phyloP scores from a whole-genome alignment of 1,140 invertebrate species.

The Drosophila nannoptera region DNA sequence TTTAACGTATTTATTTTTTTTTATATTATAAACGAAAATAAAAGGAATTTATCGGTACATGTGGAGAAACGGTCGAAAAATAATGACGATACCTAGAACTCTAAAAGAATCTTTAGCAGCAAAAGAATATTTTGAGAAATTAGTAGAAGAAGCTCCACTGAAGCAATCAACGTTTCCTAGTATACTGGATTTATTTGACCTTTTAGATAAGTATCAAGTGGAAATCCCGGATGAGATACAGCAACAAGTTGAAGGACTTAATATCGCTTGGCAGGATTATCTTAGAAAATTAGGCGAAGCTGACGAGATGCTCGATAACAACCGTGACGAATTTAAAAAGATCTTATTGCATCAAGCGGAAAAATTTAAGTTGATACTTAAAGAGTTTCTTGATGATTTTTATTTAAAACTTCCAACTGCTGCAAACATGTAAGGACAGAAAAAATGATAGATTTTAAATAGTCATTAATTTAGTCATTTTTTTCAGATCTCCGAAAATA shows the following conservation, averaged over 20 bases:
- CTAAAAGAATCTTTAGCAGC: constrained; percentile 49
- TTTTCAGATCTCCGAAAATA: constrained; percentile 81
- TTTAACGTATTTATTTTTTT: not conserved
- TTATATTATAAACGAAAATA: too few relatives aligned
- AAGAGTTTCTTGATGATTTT: constrained; percentile 60
- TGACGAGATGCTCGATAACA: constrained; percentile 60
- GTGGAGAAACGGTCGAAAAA: constrained; percentile 40
- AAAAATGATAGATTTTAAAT: too few relatives aligned
- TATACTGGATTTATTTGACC: constrained; percentile 46
- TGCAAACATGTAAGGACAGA: constrained; percentile 34
- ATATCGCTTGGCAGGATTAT: constrained; percentile 52
- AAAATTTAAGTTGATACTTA: constrained; percentile 58
- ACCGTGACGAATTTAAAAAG: constrained; percentile 60
- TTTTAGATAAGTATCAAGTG: constrained; percentile 55
- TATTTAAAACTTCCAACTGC: constrained; percentile 48
- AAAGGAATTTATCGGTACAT: constrained; percentile 63
- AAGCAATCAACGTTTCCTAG: constrained; percentile 52
- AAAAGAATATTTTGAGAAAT: constrained; percentile 46
- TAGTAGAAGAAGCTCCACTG: constrained; percentile 44
- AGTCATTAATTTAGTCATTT: too few relatives aligned
- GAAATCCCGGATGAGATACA: constrained; percentile 40
- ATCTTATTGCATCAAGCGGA: constrained; percentile 50
- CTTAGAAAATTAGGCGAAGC: constrained; percentile 54
- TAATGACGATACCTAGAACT: constrained; percentile 50
- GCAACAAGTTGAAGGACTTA: constrained; percentile 39